Percentiles rank a stretch among this genome's conserved stretches.
Evolutionary conservation across 2,888 invertebrate genomes (phyloP).

Genomic region (Endomychus coccineus): DNA sequence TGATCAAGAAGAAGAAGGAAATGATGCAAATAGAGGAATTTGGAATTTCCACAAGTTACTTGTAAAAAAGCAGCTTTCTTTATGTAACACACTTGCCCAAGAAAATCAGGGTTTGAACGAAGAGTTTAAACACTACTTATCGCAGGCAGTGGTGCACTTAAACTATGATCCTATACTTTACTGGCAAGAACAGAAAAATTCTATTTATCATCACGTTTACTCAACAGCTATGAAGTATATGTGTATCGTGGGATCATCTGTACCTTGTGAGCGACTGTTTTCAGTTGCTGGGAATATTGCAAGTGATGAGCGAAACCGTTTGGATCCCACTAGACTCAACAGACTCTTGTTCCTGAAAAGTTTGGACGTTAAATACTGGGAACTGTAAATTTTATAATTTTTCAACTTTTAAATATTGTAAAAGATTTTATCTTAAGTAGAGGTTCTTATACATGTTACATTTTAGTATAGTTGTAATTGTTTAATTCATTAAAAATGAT

Average conservation of each 20-base stretch:
- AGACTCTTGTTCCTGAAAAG: constrained; percentile 9
- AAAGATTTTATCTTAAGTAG: background rate
- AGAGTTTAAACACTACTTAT: constrained; percentile 32
- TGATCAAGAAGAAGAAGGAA: constrained; percentile 20
- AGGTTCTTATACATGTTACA: too few species aligned
- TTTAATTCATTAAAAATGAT: too few species aligned
- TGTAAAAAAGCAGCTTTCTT: too few species aligned
- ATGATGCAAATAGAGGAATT: constrained; percentile 19
- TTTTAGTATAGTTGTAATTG: too few species aligned
- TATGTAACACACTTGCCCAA: too few species aligned
- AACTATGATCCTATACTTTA: constrained; percentile 25
- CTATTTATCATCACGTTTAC: constrained; percentile 26
- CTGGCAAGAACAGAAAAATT: constrained; percentile 30
- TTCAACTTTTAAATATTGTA: background rate
- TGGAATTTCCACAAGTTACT: constrained; percentile 15
- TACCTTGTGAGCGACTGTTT: constrained; percentile 17
- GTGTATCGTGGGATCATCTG: constrained; percentile 14
- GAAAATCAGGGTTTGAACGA: constrained; percentile 26
- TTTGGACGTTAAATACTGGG: constrained; percentile 6
- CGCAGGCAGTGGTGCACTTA: constrained; percentile 31
- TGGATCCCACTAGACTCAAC: constrained; percentile 11
- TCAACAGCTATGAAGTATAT: constrained; percentile 19
- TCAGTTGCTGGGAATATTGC: constrained; percentile 13
- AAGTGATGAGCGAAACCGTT: constrained; percentile 11
- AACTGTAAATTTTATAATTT: constrained; percentile 3